Base-by-base conservation (phyloP, 2,888 invertebrate species). In the Gastrophysa polygoni region DNA sequence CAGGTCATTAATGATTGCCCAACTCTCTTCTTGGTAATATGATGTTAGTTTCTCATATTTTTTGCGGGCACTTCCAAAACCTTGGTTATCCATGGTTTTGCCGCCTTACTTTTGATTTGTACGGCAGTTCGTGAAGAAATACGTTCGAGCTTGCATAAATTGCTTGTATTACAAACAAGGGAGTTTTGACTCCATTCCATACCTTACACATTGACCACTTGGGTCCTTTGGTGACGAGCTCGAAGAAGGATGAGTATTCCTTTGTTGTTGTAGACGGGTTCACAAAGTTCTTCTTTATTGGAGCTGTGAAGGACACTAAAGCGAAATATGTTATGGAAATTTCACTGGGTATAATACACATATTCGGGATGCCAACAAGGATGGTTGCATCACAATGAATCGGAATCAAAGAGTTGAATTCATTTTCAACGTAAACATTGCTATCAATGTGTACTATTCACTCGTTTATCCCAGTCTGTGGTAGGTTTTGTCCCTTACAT, bases 81-180 rank as follows among this genome's bases (percentile, higher is more conserved):
- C 57, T 70, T 11, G 60, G 55, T n/a, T n/a, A n/a, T n/a, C n/a
- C n/a, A n/a, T n/a, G n/a, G n/a, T n/a, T n/a, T n/a, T n/a, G n/a
- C n/a, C n/a, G n/a, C n/a, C n/a, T n/a, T n/a, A n/a, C n/a, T n/a
- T n/a, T n/a, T n/a, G n/a, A n/a, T n/a, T n/a, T 20, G 66, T 70
- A 68, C 17, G 69, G 49, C 52, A 66, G 1, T 76, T 75, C 57
- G 71, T 77, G 0, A 68, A 61, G n/a, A 69, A 73, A 32, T 75
- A 78, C 52, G 70, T 78, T 5, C 59, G 62, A 6, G 70, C 74
- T 8, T 78, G 75, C 60, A 56, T 78, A 4, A 65, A 71, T 11
- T 79, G 74, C 56, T 24, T 73, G 5, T 73, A 73, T 44, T 71
- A 66, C 46, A 74, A 75, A 55, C 16, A 57, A 18, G 10, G 2